phyloP scores from a whole-genome alignment of 2,797 vertebrate species.

The Labroides dimidiatus region DNA sequence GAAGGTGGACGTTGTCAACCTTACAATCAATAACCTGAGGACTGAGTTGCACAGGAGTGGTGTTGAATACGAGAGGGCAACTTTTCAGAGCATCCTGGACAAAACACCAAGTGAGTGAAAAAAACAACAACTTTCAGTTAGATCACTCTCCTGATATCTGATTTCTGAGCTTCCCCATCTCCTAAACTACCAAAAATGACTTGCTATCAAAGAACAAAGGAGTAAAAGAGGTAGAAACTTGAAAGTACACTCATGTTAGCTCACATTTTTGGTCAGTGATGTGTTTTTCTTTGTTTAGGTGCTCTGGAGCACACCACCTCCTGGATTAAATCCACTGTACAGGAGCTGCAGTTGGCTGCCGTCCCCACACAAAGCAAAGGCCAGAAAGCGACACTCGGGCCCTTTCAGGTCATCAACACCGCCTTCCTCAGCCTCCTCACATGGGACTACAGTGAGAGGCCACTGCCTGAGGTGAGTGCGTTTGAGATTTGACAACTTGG shows the following conservation, averaged over 20 bases:
- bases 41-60: constrained; percentile 75
- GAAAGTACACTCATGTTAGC: too few relatives aligned
- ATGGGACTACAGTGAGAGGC: constrained; percentile 86
- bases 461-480: constrained; percentile 89
- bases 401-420: constrained; percentile 88
- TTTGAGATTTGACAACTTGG: background rate
- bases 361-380: constrained; percentile 71
- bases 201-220: too few relatives aligned
- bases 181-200: too few relatives aligned
- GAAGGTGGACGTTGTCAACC: constrained; percentile 79
- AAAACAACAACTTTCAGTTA: too few relatives aligned
- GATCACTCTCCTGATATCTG: too few relatives aligned
- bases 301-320: constrained; percentile 90
- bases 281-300: constrained; percentile 71
- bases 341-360: constrained; percentile 82
- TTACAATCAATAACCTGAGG: constrained; percentile 71
- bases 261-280: background rate
- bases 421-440: constrained; percentile 89
- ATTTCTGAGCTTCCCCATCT: too few relatives aligned
- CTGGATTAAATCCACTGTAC: constrained; percentile 90
- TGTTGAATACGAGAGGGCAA: constrained; percentile 81
- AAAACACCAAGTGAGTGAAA: constrained; percentile 79
- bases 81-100: constrained; percentile 82
- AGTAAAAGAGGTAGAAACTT: too few relatives aligned
- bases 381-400: constrained; percentile 82